phyloP scores from a whole-genome alignment of 2,113 vertebrate species.

The Propithecus coquereli region DNA sequence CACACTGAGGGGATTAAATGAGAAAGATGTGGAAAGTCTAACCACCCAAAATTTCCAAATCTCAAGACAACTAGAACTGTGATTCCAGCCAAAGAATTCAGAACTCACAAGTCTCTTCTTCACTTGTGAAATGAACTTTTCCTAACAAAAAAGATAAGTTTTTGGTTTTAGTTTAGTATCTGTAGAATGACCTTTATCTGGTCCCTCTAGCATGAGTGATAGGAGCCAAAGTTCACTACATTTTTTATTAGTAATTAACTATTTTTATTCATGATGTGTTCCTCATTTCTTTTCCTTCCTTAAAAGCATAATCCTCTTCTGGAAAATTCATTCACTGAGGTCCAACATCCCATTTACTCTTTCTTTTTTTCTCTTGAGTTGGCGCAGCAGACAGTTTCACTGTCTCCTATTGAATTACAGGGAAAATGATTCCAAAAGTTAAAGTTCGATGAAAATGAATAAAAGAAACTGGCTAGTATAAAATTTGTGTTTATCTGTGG shows the following conservation, averaged over 20 bases:
- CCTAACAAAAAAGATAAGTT: not conserved
- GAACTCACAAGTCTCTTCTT: not conserved
- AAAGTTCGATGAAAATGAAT: not conserved
- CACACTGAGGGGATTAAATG: not conserved
- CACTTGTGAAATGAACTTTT: not conserved
- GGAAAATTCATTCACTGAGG: not conserved
- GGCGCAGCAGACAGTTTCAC: not conserved
- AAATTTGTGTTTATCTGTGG: not conserved
- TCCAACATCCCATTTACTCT: not conserved
- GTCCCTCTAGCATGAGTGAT: not conserved
- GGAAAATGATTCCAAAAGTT: not conserved
- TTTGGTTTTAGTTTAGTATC: not conserved
- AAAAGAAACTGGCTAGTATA: not conserved
- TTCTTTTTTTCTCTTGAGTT: not conserved
- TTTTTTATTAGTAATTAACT: not conserved
- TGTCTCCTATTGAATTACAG: not conserved
- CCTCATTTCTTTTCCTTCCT: not conserved
- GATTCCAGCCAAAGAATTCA: not conserved
- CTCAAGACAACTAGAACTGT: not conserved
- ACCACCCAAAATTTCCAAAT: not conserved
- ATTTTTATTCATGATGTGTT: not conserved
- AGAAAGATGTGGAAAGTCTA: not conserved
- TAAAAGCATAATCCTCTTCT: not conserved
- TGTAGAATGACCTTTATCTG: not conserved
- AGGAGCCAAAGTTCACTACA: not conserved